phyloP scores from a whole-genome alignment of 2,113 vertebrate genomes.

The Chaetura pelagica region DNA sequence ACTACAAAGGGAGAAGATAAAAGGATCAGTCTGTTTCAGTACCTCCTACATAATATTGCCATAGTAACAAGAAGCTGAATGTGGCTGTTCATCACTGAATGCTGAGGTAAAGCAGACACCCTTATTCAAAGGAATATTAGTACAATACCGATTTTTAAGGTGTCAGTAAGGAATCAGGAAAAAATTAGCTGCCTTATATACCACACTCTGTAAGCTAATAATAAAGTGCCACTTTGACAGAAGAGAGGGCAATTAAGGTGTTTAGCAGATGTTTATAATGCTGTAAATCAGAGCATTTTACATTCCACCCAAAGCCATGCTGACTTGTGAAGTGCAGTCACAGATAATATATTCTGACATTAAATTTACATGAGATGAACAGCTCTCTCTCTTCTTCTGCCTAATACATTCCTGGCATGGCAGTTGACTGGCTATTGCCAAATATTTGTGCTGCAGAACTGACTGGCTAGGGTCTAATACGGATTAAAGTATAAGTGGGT shows the following conservation, averaged over 20 bases:
- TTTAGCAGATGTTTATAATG: conserved; percentile 37
- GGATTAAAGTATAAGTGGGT: background rate
- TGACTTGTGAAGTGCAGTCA: conserved; percentile 41
- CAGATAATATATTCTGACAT: conserved; percentile 38
- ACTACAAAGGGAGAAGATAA: conserved; percentile 46
- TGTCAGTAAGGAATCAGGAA: background rate
- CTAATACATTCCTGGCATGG: background rate
- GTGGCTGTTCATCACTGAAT: conserved; percentile 46
- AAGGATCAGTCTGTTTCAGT: conserved; percentile 30
- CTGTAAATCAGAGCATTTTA: background rate
- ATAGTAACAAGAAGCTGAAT: conserved; percentile 78
- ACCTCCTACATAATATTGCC: conserved; percentile 67
- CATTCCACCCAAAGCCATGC: conserved; percentile 16
- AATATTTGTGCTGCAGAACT: background rate
- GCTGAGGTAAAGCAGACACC: background rate
- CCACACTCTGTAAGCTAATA: background rate
- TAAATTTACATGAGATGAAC: conserved; percentile 28
- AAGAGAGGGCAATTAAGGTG: background rate
- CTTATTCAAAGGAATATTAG: conserved; percentile 26
- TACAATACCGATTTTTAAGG: conserved; percentile 14
- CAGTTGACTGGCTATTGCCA: background rate
- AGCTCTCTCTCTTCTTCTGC: background rate
- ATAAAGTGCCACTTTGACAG: background rate
- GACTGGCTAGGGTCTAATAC: background rate
- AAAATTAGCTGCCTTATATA: background rate